Percentiles rank a stretch among this genome's conserved stretches.
phyloP scores from a whole-genome alignment of 2,113 vertebrate species.

The Pseudorhombus dupliciocellatus region DNA sequence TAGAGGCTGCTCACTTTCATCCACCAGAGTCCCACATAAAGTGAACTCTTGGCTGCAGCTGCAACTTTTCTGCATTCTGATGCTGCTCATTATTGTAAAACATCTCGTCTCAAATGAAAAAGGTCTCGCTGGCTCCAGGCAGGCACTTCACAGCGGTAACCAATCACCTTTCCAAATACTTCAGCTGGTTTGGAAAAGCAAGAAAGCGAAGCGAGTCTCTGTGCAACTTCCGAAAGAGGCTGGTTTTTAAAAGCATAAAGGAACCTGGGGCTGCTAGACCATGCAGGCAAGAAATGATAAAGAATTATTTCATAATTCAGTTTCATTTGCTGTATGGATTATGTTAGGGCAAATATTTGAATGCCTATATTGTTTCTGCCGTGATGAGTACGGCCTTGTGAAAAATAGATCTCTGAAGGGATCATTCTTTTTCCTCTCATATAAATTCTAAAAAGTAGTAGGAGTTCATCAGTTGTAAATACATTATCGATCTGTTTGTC shows the following conservation, averaged over 20 bases:
- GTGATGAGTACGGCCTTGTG: not conserved
- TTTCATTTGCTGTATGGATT: conserved; percentile 50
- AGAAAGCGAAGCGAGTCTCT: conserved; percentile 59
- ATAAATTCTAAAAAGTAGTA: not conserved
- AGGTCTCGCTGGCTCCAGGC: conserved; percentile 70
- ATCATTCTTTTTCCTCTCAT: not conserved
- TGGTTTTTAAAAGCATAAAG: conserved; percentile 9
- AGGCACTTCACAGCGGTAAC: conserved; percentile 43
- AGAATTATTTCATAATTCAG: conserved; percentile 22
- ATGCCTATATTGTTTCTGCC: not conserved
- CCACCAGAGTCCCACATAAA: conserved; percentile 61
- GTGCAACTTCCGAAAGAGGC: not conserved
- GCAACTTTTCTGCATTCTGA: conserved; percentile 58
- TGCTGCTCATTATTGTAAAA: conserved; percentile 65
- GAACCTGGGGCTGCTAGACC: too few relatives aligned
- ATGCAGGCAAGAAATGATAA: not conserved
- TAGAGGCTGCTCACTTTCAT: conserved; percentile 75
- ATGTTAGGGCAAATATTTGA: not conserved
- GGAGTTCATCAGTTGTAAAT: too few relatives aligned
- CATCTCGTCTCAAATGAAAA: conserved; percentile 69
- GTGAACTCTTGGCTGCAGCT: conserved; percentile 44
- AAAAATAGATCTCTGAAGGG: not conserved
- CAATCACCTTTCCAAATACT: conserved; percentile 89
- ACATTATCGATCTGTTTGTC: too few relatives aligned
- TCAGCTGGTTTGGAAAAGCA: conserved; percentile 78